phyloP scores from a whole-genome alignment of 2,113 vertebrate species.

The Leptocoma aspasia region DNA sequence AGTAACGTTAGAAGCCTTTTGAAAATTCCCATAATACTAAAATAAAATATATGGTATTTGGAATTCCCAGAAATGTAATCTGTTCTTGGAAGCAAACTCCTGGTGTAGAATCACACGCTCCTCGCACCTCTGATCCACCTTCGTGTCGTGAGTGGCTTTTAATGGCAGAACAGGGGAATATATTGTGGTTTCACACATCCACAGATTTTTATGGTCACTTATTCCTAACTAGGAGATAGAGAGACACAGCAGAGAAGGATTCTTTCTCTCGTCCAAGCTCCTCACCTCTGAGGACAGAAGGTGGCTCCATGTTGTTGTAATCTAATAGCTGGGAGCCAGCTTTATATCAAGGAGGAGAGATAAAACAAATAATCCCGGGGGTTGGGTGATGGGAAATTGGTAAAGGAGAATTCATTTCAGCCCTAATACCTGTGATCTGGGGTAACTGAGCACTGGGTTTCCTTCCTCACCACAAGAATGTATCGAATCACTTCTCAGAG shows the following conservation, averaged over 20 bases:
- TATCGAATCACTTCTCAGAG: neutral
- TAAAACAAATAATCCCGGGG: neutral
- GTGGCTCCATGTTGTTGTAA: neutral
- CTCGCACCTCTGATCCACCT: constrained; percentile 46
- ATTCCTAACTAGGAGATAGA: constrained; percentile 69
- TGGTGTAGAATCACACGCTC: constrained; percentile 2
- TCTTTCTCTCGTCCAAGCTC: neutral
- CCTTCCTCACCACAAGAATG: neutral
- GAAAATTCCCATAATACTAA: constrained; percentile 64
- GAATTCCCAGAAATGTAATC: constrained; percentile 66
- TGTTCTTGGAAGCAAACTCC: constrained; percentile 59
- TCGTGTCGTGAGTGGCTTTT: constrained; percentile 63
- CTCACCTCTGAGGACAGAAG: neutral
- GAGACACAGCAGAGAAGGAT: constrained; percentile 33
- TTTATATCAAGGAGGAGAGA: neutral
- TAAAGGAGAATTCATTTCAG: neutral
- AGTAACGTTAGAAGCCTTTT: constrained; percentile 61
- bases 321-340: neutral
- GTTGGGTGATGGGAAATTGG: neutral
- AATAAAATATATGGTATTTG: constrained; percentile 42
- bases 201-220: constrained; percentile 70
- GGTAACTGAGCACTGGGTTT: neutral
- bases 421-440: neutral
- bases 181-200: constrained; percentile 77
- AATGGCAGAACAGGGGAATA: constrained; percentile 70